These are phyloP conservation scores for Isichthys henryi DNA, from an alignment of 2,113 vertebrate genomes.

Conservation along the genomic window DNA sequence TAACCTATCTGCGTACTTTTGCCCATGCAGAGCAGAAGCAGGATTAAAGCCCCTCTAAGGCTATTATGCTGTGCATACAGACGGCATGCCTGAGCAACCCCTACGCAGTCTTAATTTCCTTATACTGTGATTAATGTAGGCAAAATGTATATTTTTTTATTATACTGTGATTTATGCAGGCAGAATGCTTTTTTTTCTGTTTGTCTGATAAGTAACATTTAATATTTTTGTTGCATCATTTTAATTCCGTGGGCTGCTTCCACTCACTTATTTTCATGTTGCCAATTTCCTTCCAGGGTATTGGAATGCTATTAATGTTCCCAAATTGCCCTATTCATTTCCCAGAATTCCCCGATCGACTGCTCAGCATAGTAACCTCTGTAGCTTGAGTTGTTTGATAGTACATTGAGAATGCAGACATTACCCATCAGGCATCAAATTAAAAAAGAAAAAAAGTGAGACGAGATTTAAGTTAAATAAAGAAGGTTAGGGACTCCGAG, in stretches of 20 bases:
- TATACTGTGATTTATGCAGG: background rate
- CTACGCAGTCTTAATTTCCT: background rate
- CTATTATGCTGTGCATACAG: background rate
- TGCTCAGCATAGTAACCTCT: constrained; percentile 1
- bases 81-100: background rate
- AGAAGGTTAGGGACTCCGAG: background rate
- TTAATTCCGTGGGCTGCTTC: background rate
- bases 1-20: background rate
- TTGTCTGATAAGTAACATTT: background rate
- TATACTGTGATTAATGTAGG: background rate
- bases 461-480: background rate
- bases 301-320: background rate
- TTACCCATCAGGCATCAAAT: background rate
- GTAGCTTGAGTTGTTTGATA: background rate
- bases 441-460: background rate
- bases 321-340: background rate
- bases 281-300: background rate
- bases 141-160: background rate
- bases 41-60: background rate
- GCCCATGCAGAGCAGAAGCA: background rate
- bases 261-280: background rate
- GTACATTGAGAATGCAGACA: background rate
- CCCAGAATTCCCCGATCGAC: background rate
- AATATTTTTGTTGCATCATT: background rate
- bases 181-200: background rate